Evolutionary conservation across 2,888 invertebrate genomes (phyloP).

Genomic region (Cantharis nigra): DNA sequence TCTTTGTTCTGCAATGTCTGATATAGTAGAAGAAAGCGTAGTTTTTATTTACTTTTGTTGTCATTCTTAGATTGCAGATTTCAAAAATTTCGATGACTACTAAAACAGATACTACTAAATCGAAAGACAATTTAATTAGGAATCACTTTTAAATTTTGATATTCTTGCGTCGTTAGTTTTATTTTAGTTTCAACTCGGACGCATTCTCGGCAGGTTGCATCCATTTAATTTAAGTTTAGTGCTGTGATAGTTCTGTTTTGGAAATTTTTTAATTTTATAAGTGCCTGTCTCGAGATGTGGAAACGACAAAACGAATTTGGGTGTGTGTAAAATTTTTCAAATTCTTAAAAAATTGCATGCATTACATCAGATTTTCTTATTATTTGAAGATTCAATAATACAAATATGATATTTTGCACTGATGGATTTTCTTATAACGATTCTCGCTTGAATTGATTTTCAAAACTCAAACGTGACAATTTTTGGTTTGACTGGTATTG

Average conservation of each 20-base stretch:
- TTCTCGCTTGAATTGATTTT: neutral
- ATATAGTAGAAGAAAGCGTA: neutral
- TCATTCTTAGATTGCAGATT: neutral
- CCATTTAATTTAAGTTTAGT: neutral
- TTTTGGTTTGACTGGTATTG: neutral
- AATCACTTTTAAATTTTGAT: neutral
- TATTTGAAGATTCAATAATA: no score
- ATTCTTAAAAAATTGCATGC: neutral
- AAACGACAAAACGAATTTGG: neutral
- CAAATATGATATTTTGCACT: no score
- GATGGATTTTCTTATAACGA: neutral
- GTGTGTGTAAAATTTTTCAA: neutral
- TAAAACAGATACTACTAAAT: neutral
- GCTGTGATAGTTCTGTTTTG: neutral
- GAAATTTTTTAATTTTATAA: neutral
- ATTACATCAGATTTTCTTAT: neutral
- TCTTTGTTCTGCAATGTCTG: neutral
- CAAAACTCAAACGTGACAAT: neutral
- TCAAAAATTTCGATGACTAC: neutral
- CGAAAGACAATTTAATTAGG: neutral
- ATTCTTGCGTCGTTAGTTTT: neutral
- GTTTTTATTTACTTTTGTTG: neutral
- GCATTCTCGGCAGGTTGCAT: neutral
- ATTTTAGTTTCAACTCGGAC: neutral
- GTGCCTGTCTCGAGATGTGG: neutral